phyloP scores from a whole-genome alignment of 2,797 vertebrate genomes.

The Semaprochilodus insignis region DNA sequence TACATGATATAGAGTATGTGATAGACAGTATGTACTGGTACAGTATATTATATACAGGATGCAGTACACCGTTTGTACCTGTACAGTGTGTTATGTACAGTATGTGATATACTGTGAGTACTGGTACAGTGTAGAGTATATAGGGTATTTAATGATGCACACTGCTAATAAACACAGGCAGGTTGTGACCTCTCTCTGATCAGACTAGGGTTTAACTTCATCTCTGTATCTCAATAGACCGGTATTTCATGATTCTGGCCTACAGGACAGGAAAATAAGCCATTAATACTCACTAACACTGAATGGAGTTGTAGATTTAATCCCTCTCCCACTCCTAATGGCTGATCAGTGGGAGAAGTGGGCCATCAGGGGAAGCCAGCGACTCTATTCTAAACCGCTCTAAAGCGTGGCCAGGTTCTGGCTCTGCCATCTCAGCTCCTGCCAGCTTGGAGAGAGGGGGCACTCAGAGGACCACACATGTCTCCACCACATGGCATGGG shows the following conservation, averaged over 20 bases:
- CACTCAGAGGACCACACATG: conserved; percentile 49
- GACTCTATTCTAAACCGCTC: conserved; percentile 20
- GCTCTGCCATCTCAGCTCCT: background rate
- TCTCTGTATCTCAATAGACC: background rate
- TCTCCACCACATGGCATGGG: conserved; percentile 52
- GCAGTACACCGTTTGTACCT: no score
- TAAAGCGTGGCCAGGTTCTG: conserved; percentile 19
- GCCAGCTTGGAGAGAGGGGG: conserved; percentile 32
- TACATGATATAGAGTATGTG: no score
- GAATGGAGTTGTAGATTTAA: conserved; percentile 14
- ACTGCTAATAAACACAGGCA: no score
- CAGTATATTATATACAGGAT: no score
- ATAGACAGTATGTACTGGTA: no score
- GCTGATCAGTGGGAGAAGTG: conserved; percentile 19
- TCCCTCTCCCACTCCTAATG: conserved; percentile 3
- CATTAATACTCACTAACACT: background rate
- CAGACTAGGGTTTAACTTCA: background rate
- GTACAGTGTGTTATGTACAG: no score
- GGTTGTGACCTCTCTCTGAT: background rate
- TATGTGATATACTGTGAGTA: no score
- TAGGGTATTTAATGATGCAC: no score
- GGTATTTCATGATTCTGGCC: background rate
- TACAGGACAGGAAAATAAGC: background rate
- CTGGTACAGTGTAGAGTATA: no score
- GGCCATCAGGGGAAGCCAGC: conserved; percentile 43